phyloP scores from a whole-genome alignment of 2,888 invertebrate species.

The Bombylius major region DNA sequence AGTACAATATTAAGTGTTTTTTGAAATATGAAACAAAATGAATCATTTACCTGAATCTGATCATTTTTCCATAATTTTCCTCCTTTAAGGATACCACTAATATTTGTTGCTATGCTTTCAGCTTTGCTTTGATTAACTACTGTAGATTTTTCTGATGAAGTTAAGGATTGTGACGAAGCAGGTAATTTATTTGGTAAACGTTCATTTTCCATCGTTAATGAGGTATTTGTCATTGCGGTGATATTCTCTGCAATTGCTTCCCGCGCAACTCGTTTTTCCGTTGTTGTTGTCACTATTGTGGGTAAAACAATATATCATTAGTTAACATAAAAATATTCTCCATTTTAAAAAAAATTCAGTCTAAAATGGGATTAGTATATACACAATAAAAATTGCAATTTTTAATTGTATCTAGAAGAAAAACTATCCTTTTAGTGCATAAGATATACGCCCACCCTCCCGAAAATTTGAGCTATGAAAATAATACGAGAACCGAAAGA shows the following conservation, averaged over 20 bases:
- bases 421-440: too few species aligned
- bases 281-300: constrained; percentile 54
- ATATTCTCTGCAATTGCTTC: constrained; percentile 22
- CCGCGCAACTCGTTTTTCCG: constrained; percentile 47
- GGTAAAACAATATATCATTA: constrained; percentile 49
- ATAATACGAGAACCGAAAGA: too few species aligned
- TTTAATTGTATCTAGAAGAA: too few species aligned
- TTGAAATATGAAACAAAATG: too few species aligned
- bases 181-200: constrained; percentile 11
- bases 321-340: neutral
- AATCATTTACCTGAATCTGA: constrained; percentile 40
- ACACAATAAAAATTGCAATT: too few species aligned
- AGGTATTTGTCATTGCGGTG: neutral
- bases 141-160: constrained; percentile 12
- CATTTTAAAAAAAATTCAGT: neutral
- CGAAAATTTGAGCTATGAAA: too few species aligned
- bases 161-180: constrained; percentile 3
- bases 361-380: too few species aligned
- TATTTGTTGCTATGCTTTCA: constrained; percentile 45
- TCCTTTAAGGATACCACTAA: constrained; percentile 65
- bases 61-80: constrained; percentile 62
- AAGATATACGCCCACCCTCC: too few species aligned
- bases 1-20: too few species aligned
- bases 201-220: constrained; percentile 6
- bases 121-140: constrained; percentile 27